Evolutionary conservation across 2,113 vertebrate species (phyloP).

Genomic region (Chloropsis hardwickii): DNA sequence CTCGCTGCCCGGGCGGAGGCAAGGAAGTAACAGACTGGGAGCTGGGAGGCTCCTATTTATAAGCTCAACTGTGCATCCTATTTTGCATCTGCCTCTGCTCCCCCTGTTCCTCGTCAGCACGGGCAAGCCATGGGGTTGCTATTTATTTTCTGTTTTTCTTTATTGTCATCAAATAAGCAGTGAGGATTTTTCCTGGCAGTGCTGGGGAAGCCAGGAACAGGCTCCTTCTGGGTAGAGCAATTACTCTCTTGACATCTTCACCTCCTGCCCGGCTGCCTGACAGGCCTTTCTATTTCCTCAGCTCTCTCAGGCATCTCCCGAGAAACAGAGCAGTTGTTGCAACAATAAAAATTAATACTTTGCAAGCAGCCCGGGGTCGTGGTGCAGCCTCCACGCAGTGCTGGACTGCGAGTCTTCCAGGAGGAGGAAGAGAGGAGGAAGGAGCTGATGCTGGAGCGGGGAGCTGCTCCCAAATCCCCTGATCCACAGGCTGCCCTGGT

Average conservation of each 20-base stretch:
- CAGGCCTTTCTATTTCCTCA: constrained; percentile 28
- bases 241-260: constrained; percentile 55
- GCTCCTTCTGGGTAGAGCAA: constrained; percentile 61
- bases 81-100: constrained; percentile 58
- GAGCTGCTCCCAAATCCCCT: not conserved
- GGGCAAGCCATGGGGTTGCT: constrained; percentile 1
- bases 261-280: not conserved
- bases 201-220: constrained; percentile 14
- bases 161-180: constrained; percentile 1
- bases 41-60: constrained; percentile 50
- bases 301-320: not conserved
- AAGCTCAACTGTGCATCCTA: constrained; percentile 3
- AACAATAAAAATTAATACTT: constrained; percentile 14
- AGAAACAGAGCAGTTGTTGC: constrained; percentile 21
- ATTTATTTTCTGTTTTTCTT: not conserved
- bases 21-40: not conserved
- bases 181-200: constrained; percentile 43
- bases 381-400: accelerated
- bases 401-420: accelerated
- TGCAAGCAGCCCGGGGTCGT: not conserved
- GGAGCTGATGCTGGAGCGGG: not conserved
- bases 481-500: not conserved
- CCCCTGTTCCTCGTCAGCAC: not conserved
- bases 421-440: not conserved
- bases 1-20: not conserved